phyloP scores from a whole-genome alignment of 2,888 invertebrate species.

The Drosophila demipolita region DNA sequence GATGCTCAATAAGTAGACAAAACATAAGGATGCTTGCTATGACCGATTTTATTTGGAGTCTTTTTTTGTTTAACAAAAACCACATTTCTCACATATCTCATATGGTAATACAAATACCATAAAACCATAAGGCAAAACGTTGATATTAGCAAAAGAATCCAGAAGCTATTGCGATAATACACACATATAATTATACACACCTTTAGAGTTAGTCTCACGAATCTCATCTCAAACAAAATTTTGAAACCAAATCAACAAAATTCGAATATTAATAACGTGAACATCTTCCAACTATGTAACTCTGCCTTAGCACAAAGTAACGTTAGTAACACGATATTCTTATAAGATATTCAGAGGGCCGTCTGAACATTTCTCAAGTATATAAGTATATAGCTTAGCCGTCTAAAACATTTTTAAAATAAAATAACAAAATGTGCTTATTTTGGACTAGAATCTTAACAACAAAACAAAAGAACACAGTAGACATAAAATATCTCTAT shows the following conservation, averaged over 20 bases:
- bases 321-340: conserved; percentile 60
- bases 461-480: conserved; percentile 4
- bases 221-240: conserved; percentile 24
- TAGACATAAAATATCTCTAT: conserved; percentile 54
- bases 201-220: conserved; percentile 54
- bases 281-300: conserved; percentile 74
- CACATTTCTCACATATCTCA: conserved; percentile 70
- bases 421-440: conserved; percentile 28
- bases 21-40: conserved; percentile 47
- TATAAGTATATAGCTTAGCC: conserved; percentile 17
- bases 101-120: conserved; percentile 39
- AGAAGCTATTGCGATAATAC: conserved; percentile 40
- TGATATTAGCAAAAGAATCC: conserved; percentile 55
- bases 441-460: conserved; percentile 27
- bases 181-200: conserved; percentile 43
- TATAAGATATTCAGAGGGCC: conserved; percentile 36
- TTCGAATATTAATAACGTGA: conserved; percentile 41
- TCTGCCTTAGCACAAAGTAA: conserved; percentile 77
- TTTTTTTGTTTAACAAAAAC: conserved; percentile 24
- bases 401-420: conserved; percentile 26
- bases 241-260: conserved; percentile 4
- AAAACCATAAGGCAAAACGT: conserved; percentile 53
- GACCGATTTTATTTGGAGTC: conserved; percentile 27
- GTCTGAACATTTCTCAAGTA: conserved; percentile 10
- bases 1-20: conserved; percentile 34